Percentiles rank a stretch among this genome's conserved stretches.
phyloP scores from a whole-genome alignment of 2,797 vertebrate genomes.

The Acanthis flammea region DNA sequence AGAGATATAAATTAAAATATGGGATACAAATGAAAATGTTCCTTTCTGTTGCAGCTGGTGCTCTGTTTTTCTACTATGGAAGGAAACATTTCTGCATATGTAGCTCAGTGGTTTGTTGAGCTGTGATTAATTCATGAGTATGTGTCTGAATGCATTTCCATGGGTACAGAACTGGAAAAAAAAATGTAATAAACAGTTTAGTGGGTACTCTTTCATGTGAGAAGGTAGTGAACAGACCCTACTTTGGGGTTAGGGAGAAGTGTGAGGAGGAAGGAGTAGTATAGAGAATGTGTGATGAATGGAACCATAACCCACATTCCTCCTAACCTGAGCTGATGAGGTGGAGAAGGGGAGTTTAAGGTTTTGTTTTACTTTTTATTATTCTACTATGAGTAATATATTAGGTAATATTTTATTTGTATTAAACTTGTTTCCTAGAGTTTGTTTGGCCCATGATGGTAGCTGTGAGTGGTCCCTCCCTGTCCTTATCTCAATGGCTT shows the following conservation, averaged over 20 bases:
- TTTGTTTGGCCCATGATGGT: not conserved
- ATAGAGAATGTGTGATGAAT: not conserved
- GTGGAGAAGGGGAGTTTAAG: not conserved
- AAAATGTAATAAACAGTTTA: not conserved
- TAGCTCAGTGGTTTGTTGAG: not conserved
- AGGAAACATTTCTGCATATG: not conserved
- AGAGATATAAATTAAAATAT: not conserved
- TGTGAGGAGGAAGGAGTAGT: not conserved
- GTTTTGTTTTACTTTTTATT: not conserved
- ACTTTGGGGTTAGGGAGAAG: rapidly evolving
- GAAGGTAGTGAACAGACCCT: not conserved
- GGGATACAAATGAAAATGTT: not conserved
- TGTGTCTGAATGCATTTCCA: not conserved
- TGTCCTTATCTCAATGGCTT: not conserved
- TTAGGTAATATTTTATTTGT: not conserved
- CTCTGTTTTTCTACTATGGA: not conserved
- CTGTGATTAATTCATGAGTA: not conserved
- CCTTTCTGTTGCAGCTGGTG: not conserved
- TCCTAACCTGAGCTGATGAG: rapidly evolving
- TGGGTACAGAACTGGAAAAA: not conserved
- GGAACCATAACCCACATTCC: not conserved
- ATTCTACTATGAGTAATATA: not conserved
- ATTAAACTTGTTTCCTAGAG: not conserved
- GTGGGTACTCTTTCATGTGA: not conserved
- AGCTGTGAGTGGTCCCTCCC: not conserved